Base-by-base conservation (phyloP, 2,113 vertebrate genomes). In the Polypterus bichir region DNA sequence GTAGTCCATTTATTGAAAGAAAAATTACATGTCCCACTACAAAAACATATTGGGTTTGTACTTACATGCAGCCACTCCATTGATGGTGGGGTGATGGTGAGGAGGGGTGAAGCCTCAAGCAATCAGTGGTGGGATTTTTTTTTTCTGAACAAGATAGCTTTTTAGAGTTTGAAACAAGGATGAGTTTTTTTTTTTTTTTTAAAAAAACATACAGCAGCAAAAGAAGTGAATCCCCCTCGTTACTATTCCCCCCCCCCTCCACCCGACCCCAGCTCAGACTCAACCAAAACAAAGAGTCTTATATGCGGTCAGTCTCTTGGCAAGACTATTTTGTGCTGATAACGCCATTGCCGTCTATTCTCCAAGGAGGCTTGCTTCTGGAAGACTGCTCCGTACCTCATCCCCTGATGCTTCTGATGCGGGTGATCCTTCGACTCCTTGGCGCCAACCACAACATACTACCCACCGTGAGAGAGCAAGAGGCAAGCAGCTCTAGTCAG, bases 391-490 rank as follows among this genome's bases (percentile, higher is more conserved):
- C 78, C 72, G 78, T 79, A 81, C 86, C 87, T 86, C 82, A 89
- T 92, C 85, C 88, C 72, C 75, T 70, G 81, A 81, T 82, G 86
- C 86, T 84, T 84, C 82, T 83, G 75, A 81, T 76, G 84, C 86
- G 84, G 90, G 86, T 87, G 88, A 86, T 90, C 84, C 83, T 91
- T 89, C 91, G 92, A 89, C 93, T 92, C 84, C 79, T 86, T 84
- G 94, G 94, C 94, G 94, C 94, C 93, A 91, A 89, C 86, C 91
- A 88, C 82, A 90, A 93, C 87, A 90, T 77, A 84, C 80, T 87
- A 88, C 81, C 86, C 87, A 92, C 89, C 90, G 90, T 92, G 89
- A 88, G 91, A 86, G 92, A 87, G 88, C 86, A 83, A 87, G 88
- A 89, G 87, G 81, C 84, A 86, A 89, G 85, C 90, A 83, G 86